phyloP scores from a whole-genome alignment of 1,140 invertebrate species.

The Drosophila mayri region DNA sequence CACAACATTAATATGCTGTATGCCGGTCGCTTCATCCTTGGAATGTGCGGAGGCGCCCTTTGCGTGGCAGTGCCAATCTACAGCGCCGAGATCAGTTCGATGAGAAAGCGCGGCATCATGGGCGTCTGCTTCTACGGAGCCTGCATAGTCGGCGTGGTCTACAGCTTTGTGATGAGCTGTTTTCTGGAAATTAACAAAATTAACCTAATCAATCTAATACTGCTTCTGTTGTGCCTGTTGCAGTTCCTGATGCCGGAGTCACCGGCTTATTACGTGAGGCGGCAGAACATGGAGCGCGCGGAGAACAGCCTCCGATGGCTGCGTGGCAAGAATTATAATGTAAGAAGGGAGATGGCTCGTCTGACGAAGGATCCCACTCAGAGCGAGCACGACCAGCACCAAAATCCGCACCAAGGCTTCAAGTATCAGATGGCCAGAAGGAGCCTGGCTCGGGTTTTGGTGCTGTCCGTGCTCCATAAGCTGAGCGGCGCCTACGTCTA shows the following conservation, averaged over 20 bases:
- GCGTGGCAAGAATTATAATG: slow-evolving; percentile 88
- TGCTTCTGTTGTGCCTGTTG: slow-evolving; percentile 86
- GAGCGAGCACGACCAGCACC: background rate
- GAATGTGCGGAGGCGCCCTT: slow-evolving; percentile 88
- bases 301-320: slow-evolving; percentile 88
- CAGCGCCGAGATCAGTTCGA: slow-evolving; percentile 89
- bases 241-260: slow-evolving; percentile 90
- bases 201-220: slow-evolving; percentile 86
- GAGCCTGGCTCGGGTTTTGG: slow-evolving; percentile 6
- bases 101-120: slow-evolving; percentile 88
- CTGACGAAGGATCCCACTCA: background rate
- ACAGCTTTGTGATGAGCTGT: slow-evolving; percentile 86
- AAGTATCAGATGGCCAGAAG: slow-evolving; percentile 1
- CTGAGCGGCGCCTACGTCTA: slow-evolving; percentile 15
- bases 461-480: slow-evolving; percentile 14
- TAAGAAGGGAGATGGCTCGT: slow-evolving; percentile 19
- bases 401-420: background rate
- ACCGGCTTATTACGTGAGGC: slow-evolving; percentile 85
- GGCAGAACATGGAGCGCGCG: slow-evolving; percentile 87
- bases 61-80: slow-evolving; percentile 90
- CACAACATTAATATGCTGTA: slow-evolving; percentile 87
- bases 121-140: slow-evolving; percentile 89
- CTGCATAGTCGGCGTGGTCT: slow-evolving; percentile 88
- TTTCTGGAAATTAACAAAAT: slow-evolving; percentile 81
- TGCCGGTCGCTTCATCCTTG: slow-evolving; percentile 89